A percentile compares a stretch with the other conserved stretches of the same genome.
These are phyloP conservation scores for Lottia scabra DNA, from an alignment of 2,888 invertebrate genomes.

Conservation along the genomic window DNA sequence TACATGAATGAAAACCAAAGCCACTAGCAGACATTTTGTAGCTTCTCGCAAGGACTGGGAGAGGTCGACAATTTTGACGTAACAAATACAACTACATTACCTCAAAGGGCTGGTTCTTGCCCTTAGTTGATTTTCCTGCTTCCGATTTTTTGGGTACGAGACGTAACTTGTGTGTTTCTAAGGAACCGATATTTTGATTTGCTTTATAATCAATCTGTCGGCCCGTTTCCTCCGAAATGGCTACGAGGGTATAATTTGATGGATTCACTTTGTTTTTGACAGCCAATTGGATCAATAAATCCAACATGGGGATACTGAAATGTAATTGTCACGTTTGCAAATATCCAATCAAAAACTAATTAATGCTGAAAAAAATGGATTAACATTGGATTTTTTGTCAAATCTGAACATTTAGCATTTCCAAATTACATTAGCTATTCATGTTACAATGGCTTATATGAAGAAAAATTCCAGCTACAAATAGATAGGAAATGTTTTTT, in stretches of 20 bases:
- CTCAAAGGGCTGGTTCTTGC: constrained; percentile 74
- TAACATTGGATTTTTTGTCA: neutral
- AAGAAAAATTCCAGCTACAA: too few species aligned
- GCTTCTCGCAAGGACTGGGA: too few species aligned
- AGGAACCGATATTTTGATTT: constrained; percentile 79
- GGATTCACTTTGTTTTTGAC: constrained; percentile 78
- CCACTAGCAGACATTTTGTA: too few species aligned
- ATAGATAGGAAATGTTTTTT: too few species aligned
- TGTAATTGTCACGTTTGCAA: neutral
- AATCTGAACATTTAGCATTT: too few species aligned
- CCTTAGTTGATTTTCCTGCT: constrained; percentile 58
- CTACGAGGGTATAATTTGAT: constrained; percentile 76
- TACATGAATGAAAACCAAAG: too few species aligned
- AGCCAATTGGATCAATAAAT: constrained; percentile 80
- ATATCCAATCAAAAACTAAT: neutral
- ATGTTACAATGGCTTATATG: too few species aligned
- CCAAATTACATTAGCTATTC: too few species aligned
- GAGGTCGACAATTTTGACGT: too few species aligned
- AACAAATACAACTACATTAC: constrained; percentile 40
- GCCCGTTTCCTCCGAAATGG: constrained; percentile 74
- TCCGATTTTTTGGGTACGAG: constrained; percentile 70
- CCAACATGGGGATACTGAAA: constrained; percentile 83
- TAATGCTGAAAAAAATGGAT: constrained; percentile 10
- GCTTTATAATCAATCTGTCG: constrained; percentile 77
- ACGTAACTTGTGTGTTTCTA: constrained; percentile 70